Evolutionary conservation across 2,797 vertebrate species (phyloP), one percentile per base, ranked within the genome.

Genomic region (Coregonus suidteri): DNA sequence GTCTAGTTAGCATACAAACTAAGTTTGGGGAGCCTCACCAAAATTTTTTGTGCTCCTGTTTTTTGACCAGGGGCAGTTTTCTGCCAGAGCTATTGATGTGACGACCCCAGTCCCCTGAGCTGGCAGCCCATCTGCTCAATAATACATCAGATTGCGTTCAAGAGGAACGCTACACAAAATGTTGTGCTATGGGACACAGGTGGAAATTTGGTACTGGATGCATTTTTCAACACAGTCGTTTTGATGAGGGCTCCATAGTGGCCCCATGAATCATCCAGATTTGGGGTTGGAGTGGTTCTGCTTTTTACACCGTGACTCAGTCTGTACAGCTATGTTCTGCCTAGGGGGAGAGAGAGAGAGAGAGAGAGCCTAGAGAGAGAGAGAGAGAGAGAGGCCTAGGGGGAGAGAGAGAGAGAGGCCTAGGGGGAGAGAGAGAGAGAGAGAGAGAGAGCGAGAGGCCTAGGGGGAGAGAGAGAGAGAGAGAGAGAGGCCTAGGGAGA

Each of bases 121-220:
- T 75, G 16, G 73, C 25, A 84, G 88, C 56, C 86, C 78, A 73
- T 81, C 79, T 88, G 83, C 65, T 82, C 62, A 41, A 77, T 88
- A 77, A 91, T 92, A 88, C 79, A 91, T 90, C 75, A 2, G 53
- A 68, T 59, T 81, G 79, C 81, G 83, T 77, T 81, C 81, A 82
- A 79, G 75, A 79, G 85, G 77, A 75, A 74, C 71, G 66, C 81
- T 67, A 51, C 52, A 31, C 54, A 73, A 51, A 69, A 82, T 56
- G 72, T 59, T 65, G 73, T 62, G 82, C 75, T 68, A 34, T 54
- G 77, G 65, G 72, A 62, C 1, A 64, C 59, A 73, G 70, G 75
- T 74, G 54, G 69, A 68, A 70, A 47, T 76, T 79, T 82, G 77
- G 70, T 73, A 31, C 14, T 73, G 56, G 77, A 79, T 80, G 81